phyloP scores from a whole-genome alignment of 2,888 invertebrate species.

The Eugnorisma glareosa region DNA sequence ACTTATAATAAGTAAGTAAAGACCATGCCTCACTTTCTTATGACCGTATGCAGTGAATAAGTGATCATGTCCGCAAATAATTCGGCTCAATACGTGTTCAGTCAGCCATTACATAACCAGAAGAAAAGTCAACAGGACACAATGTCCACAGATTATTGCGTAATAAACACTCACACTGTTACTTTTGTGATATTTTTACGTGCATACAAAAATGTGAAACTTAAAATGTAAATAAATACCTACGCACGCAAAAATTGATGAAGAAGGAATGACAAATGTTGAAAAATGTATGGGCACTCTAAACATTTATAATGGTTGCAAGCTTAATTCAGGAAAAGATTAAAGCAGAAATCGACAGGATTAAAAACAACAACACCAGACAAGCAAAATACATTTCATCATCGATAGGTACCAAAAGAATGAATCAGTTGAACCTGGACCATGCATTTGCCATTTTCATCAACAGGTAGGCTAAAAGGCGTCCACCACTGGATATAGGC shows the following conservation, averaged over 20 bases:
- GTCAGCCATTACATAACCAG: slow-evolving; percentile 27
- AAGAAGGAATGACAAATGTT: neutral
- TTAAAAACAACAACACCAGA: neutral
- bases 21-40: slow-evolving; percentile 46
- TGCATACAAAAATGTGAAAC: neutral
- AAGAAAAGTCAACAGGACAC: slow-evolving; percentile 37
- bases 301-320: neutral
- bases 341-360: neutral
- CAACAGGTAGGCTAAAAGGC: neutral
- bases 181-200: slow-evolving; percentile 20
- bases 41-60: slow-evolving; percentile 43
- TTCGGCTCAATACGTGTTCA: slow-evolving; percentile 35
- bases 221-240: neutral
- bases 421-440: neutral
- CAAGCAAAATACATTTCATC: neutral
- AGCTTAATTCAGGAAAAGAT: neutral
- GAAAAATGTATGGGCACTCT: neutral
- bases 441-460: neutral
- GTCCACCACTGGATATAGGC: too few species aligned
- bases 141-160: slow-evolving; percentile 20
- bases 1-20: slow-evolving; percentile 3
- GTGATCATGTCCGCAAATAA: slow-evolving; percentile 39
- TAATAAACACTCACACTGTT: slow-evolving; percentile 25
- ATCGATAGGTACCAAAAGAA: neutral
- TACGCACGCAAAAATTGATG: too few species aligned